phyloP scores from a whole-genome alignment of 2,888 invertebrate species.

The Blastobasis adustella region DNA sequence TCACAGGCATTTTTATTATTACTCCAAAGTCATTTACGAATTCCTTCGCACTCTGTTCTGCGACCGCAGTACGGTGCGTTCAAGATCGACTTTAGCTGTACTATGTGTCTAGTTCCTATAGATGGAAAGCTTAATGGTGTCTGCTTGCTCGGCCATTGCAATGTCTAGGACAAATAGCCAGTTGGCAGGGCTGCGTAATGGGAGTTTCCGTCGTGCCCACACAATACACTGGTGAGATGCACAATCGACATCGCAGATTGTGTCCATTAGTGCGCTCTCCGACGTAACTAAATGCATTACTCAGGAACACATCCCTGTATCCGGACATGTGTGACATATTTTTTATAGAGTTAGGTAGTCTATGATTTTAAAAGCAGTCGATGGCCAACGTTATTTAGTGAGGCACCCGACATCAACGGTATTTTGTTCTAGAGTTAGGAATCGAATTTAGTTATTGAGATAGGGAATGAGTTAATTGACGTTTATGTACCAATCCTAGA shows the following conservation, averaged over 20 bases:
- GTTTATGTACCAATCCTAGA: too few relatives aligned
- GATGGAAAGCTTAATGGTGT: neutral
- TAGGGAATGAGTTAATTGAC: too few relatives aligned
- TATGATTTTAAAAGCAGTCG: too few relatives aligned
- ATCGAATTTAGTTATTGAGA: too few relatives aligned
- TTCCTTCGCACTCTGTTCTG: constrained; percentile 21
- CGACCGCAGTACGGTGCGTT: neutral
- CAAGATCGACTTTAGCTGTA: neutral
- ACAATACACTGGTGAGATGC: constrained; percentile 31
- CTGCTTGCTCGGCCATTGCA: neutral
- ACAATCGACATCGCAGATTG: constrained; percentile 32
- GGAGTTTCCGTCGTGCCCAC: constrained; percentile 32
- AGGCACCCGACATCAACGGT: too few relatives aligned
- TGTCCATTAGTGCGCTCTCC: constrained; percentile 20
- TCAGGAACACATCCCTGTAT: too few relatives aligned
- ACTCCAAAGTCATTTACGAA: constrained; percentile 32
- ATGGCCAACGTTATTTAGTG: too few relatives aligned
- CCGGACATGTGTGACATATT: too few relatives aligned
- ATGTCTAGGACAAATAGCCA: constrained; percentile 20
- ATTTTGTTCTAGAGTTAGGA: too few relatives aligned
- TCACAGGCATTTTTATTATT: constrained; percentile 48
- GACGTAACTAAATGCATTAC: constrained; percentile 5
- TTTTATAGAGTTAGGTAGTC: too few relatives aligned
- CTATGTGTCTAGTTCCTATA: constrained; percentile 1
- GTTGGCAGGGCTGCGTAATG: constrained; percentile 28